Evolutionary conservation across 2,113 vertebrate species (phyloP).

Genomic region (Alethe castanea): DNA sequence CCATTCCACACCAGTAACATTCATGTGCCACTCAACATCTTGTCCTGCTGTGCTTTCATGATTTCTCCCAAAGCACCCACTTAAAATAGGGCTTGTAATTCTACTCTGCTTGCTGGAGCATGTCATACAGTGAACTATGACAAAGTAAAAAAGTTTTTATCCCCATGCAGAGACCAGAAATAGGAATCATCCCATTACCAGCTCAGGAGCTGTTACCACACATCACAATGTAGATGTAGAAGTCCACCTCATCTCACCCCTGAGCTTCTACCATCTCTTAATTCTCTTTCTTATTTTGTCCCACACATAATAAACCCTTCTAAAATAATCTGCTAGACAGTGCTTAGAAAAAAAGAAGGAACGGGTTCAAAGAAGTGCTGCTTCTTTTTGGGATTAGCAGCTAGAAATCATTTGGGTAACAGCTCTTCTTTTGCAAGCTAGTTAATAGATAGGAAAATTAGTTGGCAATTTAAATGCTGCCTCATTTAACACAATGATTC

Average conservation of each 20-base stretch:
- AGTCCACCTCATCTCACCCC: not conserved
- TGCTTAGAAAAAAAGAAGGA: not conserved
- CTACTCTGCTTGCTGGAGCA: not conserved
- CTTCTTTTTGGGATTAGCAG: constrained; percentile 72
- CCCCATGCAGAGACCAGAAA: not conserved
- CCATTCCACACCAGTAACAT: not conserved
- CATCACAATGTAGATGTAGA: not conserved
- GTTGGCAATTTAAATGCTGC: constrained; percentile 85
- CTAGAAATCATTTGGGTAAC: constrained; percentile 75
- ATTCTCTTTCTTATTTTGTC: not conserved
- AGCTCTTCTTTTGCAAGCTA: constrained; percentile 72
- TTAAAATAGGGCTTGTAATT: constrained; percentile 1
- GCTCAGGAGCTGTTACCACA: not conserved
- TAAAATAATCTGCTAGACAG: constrained; percentile 4
- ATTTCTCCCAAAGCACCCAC: not conserved
- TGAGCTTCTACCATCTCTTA: not conserved
- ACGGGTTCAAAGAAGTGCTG: not conserved
- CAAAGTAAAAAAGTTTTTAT: not conserved
- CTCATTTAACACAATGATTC: constrained; percentile 83
- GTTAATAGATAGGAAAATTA: constrained; percentile 90
- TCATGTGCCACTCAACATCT: not conserved
- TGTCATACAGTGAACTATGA: not conserved
- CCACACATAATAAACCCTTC: not conserved
- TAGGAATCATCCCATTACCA: not conserved
- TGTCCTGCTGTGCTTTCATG: not conserved